These are phyloP conservation scores for Cerastoderma edule DNA, from an alignment of 2,888 invertebrate genomes.

Conservation along the genomic window DNA sequence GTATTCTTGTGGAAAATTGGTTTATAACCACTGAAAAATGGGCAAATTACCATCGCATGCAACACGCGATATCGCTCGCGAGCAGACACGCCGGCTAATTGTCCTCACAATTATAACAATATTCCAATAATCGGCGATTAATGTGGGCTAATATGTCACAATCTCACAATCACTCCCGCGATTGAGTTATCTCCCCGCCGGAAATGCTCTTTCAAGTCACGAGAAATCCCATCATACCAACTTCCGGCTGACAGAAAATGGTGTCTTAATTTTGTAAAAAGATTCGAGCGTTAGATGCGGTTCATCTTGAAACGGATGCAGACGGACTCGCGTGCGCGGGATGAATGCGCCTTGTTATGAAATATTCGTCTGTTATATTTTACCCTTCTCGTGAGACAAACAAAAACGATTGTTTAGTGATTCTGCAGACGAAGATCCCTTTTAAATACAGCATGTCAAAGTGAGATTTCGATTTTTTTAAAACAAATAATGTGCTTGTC, in stretches of 20 bases:
- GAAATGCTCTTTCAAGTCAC: slow-evolving; percentile 20
- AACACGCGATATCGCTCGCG: slow-evolving; percentile 18
- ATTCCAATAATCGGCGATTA: slow-evolving; percentile 37
- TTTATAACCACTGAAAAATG: slow-evolving; percentile 16
- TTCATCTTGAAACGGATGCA: background rate
- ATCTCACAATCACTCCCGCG: slow-evolving; percentile 5
- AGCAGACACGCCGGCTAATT: slow-evolving; percentile 24
- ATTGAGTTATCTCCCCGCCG: slow-evolving; percentile 20
- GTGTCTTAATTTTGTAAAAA: slow-evolving; percentile 31
- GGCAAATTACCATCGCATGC: slow-evolving; percentile 29
- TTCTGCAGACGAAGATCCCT: no score
- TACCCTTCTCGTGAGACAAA: no score
- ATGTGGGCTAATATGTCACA: slow-evolving; percentile 41
- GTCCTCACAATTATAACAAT: slow-evolving; percentile 16
- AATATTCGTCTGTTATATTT: slow-evolving; percentile 1
- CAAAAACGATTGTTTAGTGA: no score
- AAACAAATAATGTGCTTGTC: no score
- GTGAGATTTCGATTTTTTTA: no score
- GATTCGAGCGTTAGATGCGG: background rate
- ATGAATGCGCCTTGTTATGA: slow-evolving; percentile 22
- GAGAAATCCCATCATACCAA: slow-evolving; percentile 23
- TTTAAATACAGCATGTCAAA: no score
- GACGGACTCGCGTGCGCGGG: slow-evolving; percentile 15
- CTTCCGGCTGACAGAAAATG: slow-evolving; percentile 27
- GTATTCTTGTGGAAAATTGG: slow-evolving; percentile 24